A percentile compares a stretch with the other conserved stretches of the same genome.
Evolutionary conservation across 2,888 invertebrate species (phyloP).

Genomic region (Podotricha telesiphe): DNA sequence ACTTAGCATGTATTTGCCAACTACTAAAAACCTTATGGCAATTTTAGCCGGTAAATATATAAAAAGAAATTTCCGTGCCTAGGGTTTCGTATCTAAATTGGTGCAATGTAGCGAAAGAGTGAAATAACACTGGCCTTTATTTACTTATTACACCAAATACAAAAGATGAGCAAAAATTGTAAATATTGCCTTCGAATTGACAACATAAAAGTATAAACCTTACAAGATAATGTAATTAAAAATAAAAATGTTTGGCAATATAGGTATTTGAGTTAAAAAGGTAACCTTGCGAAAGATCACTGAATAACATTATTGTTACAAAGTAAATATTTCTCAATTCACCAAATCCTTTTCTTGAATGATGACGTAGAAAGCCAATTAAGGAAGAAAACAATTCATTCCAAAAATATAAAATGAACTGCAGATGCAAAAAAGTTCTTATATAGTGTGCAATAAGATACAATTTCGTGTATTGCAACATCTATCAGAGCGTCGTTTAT

Average conservation of each 20-base stretch:
- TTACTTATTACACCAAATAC: background rate
- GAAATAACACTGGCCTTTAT: background rate
- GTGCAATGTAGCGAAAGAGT: background rate
- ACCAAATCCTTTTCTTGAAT: constrained; percentile 44
- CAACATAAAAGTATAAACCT: background rate
- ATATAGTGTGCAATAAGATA: background rate
- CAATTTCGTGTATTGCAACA: background rate
- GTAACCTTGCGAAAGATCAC: constrained; percentile 7
- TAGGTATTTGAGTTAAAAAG: background rate
- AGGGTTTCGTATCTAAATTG: no score
- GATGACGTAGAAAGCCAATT: constrained; percentile 54
- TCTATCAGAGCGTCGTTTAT: constrained; percentile 23
- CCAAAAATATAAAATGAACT: constrained; percentile 46
- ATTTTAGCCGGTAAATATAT: background rate
- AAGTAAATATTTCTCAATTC: constrained; percentile 24
- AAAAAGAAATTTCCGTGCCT: no score
- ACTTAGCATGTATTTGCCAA: no score
- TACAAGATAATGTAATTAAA: background rate
- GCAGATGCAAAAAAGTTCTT: constrained; percentile 23
- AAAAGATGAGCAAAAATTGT: background rate
- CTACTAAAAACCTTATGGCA: background rate
- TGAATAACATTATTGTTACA: constrained; percentile 20
- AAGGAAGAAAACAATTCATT: constrained; percentile 52
- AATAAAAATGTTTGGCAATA: background rate
- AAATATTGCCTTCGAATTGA: background rate